Conservation (phyloP, 2,797 vertebrate genomes). For the Bovichtus variegatus region DNA sequence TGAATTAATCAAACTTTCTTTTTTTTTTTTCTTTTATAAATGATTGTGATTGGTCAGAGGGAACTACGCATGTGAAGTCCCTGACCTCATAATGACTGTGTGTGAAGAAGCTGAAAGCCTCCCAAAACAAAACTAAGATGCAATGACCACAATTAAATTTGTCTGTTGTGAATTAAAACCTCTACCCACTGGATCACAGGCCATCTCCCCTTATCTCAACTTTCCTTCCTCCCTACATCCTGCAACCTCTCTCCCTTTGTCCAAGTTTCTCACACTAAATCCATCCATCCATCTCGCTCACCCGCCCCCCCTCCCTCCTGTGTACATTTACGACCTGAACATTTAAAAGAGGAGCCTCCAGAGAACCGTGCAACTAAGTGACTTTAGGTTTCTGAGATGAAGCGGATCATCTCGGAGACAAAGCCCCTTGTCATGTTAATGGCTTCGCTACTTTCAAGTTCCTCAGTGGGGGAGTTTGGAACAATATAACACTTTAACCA, state of each 20-base stretch:
- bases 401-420: slow-evolving; percentile 48
- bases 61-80: not conserved
- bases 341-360: slow-evolving; percentile 30
- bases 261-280: slow-evolving; percentile 11
- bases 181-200: not conserved
- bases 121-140: not conserved
- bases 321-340: slow-evolving; percentile 34
- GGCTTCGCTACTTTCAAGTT: slow-evolving; percentile 39
- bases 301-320: not conserved
- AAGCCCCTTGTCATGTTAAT: slow-evolving; percentile 64
- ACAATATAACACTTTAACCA: slow-evolving; percentile 49
- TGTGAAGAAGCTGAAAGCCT: not conserved
- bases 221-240: not conserved
- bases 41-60: not conserved
- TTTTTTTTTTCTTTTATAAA: too few relatives aligned
- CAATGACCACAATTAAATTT: not conserved
- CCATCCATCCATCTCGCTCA: slow-evolving; percentile 17
- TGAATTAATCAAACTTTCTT: not conserved
- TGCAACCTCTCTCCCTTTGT: not conserved
- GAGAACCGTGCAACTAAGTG: slow-evolving; percentile 11
- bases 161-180: not conserved
- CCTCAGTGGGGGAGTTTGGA: slow-evolving; percentile 20
- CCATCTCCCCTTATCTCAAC: not conserved
- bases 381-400: slow-evolving; percentile 36
- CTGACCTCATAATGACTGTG: not conserved